A percentile compares a stretch with the other conserved stretches of the same genome.
phyloP scores from a whole-genome alignment of 2,888 invertebrate genomes.

The Drosophila rubida region DNA sequence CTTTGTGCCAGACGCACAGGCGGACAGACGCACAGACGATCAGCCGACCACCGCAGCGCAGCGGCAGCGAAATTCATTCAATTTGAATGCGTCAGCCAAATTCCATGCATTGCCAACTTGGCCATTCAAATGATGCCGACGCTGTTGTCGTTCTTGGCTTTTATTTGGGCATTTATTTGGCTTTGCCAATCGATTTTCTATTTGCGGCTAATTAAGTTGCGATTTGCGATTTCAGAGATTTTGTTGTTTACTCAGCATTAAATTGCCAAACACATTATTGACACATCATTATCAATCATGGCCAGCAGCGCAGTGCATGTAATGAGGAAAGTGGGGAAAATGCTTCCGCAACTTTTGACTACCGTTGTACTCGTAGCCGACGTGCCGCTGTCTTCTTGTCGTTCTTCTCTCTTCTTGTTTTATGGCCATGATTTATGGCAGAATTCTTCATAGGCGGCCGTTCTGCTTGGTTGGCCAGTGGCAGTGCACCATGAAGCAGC shows the following conservation, averaged over 20 bases:
- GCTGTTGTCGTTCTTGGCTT: constrained; percentile 13
- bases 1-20: constrained; percentile 16
- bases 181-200: constrained; percentile 1
- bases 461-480: constrained; percentile 79
- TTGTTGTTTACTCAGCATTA: constrained; percentile 58
- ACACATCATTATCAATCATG: constrained; percentile 82
- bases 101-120: constrained; percentile 70
- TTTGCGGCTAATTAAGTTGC: constrained; percentile 38
- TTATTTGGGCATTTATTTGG: constrained; percentile 1
- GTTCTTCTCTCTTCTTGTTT: constrained; percentile 37
- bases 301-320: constrained; percentile 23
- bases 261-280: constrained; percentile 80
- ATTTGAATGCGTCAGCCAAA: constrained; percentile 79
- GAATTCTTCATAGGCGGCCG: constrained; percentile 82
- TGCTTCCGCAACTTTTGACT: constrained; percentile 49
- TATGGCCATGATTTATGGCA: constrained; percentile 78
- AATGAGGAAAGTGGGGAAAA: constrained; percentile 27
- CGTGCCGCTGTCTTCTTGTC: constrained; percentile 31
- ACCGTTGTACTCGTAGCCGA: constrained; percentile 34
- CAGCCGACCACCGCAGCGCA: constrained; percentile 22
- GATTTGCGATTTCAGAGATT: background rate
- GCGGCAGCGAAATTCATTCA: constrained; percentile 41
- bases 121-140: constrained; percentile 73
- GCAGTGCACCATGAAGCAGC: constrained; percentile 71
- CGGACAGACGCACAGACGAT: constrained; percentile 22